phyloP scores from a whole-genome alignment of 1,140 invertebrate species.

The Solenopsis fugax region DNA sequence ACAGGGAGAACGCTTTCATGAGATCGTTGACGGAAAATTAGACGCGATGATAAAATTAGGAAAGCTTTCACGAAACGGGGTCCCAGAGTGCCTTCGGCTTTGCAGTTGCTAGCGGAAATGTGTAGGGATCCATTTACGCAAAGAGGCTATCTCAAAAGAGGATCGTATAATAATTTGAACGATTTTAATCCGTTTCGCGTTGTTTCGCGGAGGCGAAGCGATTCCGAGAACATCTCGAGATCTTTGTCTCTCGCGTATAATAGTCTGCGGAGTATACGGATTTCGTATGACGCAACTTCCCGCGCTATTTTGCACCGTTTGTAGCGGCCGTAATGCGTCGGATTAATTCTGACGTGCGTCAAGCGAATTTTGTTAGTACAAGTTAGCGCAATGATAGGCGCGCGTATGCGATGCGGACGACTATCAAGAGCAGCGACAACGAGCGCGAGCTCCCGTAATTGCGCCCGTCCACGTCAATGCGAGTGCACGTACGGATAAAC shows the following conservation, averaged over 20 bases:
- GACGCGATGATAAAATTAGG: neutral
- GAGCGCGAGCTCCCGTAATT: constrained; percentile 14
- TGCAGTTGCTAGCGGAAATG: neutral
- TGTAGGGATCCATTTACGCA: neutral
- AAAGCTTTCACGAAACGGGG: neutral
- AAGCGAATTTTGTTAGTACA: neutral
- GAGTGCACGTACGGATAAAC: constrained; percentile 21
- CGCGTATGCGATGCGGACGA: neutral
- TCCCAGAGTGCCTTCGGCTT: neutral
- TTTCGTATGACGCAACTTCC: constrained; percentile 16
- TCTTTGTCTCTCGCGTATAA: neutral
- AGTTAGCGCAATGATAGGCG: neutral
- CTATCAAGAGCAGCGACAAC: neutral
- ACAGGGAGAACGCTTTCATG: neutral
- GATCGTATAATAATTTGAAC: neutral
- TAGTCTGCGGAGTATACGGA: neutral
- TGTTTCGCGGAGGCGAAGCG: neutral
- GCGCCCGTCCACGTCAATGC: constrained; percentile 19
- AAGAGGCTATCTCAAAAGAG: neutral
- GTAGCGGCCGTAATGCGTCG: neutral
- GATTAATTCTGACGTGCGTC: constrained; percentile 17
- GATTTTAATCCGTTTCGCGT: constrained; percentile 7
- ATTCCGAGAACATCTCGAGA: neutral
- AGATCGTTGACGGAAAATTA: neutral
- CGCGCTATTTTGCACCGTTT: neutral